These are phyloP conservation scores for Eptesicus fuscus DNA, from an alignment of 2,113 vertebrate species.

Conservation along the genomic window DNA sequence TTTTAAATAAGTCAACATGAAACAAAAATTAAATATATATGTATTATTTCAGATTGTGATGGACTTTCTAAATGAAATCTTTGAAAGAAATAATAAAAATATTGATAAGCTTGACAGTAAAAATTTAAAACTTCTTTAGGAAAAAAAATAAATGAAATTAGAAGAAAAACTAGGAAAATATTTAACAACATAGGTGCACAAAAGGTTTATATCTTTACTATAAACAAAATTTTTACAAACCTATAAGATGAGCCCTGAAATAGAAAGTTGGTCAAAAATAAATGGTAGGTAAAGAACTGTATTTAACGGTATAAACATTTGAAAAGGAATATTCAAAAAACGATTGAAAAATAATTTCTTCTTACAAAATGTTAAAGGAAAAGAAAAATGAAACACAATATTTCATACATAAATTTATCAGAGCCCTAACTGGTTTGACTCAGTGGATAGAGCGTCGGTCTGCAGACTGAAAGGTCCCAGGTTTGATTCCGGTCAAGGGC, in stretches of 20 bases:
- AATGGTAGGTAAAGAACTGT: neutral
- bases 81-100: neutral
- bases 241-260: neutral
- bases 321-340: neutral
- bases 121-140: neutral
- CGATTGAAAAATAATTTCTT: neutral
- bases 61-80: slow-evolving; percentile 6
- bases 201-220: neutral
- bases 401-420: neutral
- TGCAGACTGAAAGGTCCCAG: too few species aligned
- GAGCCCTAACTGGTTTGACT: neutral
- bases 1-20: neutral
- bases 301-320: neutral
- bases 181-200: neutral
- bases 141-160: neutral
- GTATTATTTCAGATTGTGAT: neutral
- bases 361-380: slow-evolving; percentile 26
- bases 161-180: neutral
- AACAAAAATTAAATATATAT: neutral
- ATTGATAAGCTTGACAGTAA: neutral
- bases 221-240: neutral
- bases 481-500: too few species aligned
- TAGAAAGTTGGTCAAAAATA: neutral
- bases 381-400: neutral
- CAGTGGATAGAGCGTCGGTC: too few species aligned